Evolutionary conservation across 2,113 vertebrate genomes (phyloP).

Genomic region (Hiodon tergisus): DNA sequence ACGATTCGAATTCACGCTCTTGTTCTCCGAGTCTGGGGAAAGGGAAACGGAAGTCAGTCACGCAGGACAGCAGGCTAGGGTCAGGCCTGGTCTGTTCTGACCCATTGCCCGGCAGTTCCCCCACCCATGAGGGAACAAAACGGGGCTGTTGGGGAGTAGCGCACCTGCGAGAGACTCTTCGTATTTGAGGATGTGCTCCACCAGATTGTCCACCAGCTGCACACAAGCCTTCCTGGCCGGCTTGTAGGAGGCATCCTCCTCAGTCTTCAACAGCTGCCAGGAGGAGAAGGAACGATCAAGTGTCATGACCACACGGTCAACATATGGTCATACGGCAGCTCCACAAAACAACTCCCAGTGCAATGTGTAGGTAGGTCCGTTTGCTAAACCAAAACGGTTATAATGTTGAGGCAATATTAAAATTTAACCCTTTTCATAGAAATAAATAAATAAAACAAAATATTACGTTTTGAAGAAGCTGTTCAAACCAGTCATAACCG

Average conservation of each 20-base stretch:
- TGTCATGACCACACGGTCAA: neutral
- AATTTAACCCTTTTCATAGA: neutral
- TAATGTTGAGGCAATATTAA: no score
- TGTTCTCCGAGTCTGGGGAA: conserved; percentile 68
- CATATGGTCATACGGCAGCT: neutral
- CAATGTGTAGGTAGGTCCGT: no score
- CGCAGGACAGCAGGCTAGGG: neutral
- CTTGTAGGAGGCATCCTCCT: conserved; percentile 94
- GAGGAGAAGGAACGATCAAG: neutral
- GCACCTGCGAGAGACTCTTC: conserved; percentile 92
- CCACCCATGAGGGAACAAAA: no score
- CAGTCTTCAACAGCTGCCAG: conserved; percentile 82
- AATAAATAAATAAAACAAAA: neutral
- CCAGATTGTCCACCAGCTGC: conserved; percentile 96
- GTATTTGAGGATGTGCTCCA: conserved; percentile 96
- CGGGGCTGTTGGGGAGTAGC: no score
- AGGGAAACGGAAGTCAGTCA: conserved; percentile 3
- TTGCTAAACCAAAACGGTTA: no score
- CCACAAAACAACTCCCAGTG: no score
- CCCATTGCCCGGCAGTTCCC: neutral
- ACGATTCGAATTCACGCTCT: conserved; percentile 85
- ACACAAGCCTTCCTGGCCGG: conserved; percentile 96
- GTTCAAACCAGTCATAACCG: conserved; percentile 98
- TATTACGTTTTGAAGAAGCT: conserved; percentile 95
- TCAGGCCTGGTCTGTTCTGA: neutral